These are phyloP conservation scores for Acyrthosiphon pisum DNA, from an alignment of 1,140 invertebrate species.

Conservation along the genomic window DNA sequence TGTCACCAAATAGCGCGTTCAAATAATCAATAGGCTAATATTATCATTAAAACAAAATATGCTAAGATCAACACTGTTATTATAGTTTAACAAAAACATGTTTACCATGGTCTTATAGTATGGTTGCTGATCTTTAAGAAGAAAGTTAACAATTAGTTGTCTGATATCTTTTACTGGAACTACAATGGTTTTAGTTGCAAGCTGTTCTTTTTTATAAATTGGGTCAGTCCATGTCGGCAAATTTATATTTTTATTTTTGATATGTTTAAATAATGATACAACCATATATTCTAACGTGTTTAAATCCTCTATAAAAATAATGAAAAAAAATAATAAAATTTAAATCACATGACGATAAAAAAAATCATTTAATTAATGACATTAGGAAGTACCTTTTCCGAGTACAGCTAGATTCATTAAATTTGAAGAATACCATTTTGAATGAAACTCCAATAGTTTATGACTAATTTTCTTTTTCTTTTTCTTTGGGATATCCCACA, in stretches of 20 bases:
- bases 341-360: background rate
- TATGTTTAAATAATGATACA: conserved; percentile 76
- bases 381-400: conserved; percentile 78
- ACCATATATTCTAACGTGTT: conserved; percentile 88
- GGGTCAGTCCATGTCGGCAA: conserved; percentile 79
- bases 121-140: conserved; percentile 82
- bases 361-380: background rate
- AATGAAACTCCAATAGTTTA: conserved; percentile 89
- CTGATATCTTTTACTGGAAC: conserved; percentile 94
- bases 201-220: conserved; percentile 78
- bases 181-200: conserved; percentile 74
- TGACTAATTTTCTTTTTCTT: conserved; percentile 83
- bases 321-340: background rate
- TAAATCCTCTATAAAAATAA: conserved; percentile 72
- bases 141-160: conserved; percentile 85
- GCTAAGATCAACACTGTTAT: background rate
- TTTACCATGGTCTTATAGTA: conserved; percentile 86
- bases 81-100: background rate
- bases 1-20: conserved; percentile 92
- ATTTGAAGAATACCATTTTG: conserved; percentile 91
- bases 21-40: conserved; percentile 85
- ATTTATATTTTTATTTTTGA: conserved; percentile 79
- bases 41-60: conserved; percentile 55
- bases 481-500: conserved; percentile 80
- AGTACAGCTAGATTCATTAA: conserved; percentile 89